Conservation (phyloP, 92 coral and sea anemone genomes). For the Palythoa heliodiscus region DNA sequence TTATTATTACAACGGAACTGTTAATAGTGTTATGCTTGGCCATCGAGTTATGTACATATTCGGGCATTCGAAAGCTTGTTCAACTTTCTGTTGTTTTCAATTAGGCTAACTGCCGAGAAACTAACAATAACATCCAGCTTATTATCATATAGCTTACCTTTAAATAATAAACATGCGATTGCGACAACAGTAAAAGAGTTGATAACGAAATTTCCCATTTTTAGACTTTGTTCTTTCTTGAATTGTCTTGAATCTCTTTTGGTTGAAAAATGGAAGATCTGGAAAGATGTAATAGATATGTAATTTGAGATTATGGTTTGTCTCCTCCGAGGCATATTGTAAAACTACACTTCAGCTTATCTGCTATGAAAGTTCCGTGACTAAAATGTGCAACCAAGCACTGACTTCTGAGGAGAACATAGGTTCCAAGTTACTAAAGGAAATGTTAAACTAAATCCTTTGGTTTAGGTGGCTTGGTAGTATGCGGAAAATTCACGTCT, state of each 20-base stretch:
- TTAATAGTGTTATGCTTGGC: neutral
- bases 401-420: neutral
- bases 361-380: neutral
- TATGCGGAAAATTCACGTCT: neutral
- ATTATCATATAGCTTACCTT: constrained; percentile 21
- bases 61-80: neutral
- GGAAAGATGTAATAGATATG: neutral
- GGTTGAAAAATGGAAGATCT: neutral
- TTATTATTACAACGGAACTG: neutral
- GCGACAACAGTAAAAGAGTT: neutral
- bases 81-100: neutral
- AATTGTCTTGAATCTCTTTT: neutral
- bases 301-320: neutral
- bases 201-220: neutral
- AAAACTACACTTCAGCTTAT: too few relatives aligned
- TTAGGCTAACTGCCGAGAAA: neutral
- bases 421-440: neutral
- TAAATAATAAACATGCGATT: neutral
- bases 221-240: neutral
- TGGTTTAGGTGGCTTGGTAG: neutral
- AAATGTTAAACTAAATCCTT: neutral
- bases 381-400: neutral
- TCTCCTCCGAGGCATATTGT: neutral
- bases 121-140: neutral
- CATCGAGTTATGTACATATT: neutral